Evolutionary conservation across 2,888 invertebrate genomes (phyloP).

Genomic region (Sturmia bella): DNA sequence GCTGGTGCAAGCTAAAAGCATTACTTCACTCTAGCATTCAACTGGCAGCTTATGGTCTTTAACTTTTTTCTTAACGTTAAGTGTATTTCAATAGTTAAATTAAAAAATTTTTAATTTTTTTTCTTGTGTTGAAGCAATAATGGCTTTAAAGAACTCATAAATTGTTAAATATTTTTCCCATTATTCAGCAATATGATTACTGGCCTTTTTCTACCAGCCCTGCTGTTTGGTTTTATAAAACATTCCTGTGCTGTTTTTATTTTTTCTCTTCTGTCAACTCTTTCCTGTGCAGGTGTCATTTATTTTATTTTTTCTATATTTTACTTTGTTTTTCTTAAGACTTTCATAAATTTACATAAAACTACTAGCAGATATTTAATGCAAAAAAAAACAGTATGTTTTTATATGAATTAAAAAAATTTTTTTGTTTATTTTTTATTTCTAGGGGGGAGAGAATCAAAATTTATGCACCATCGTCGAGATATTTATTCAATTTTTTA

Average conservation of each 20-base stretch:
- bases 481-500: too few species aligned
- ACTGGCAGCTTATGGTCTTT: too few species aligned
- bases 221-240: neutral
- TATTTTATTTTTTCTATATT: slow-evolving; percentile 28
- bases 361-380: slow-evolving; percentile 5
- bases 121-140: neutral
- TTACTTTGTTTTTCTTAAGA: slow-evolving; percentile 31
- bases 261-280: slow-evolving; percentile 7
- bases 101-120: too few species aligned
- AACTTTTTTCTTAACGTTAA: too few species aligned
- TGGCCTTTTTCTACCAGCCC: neutral
- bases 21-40: too few species aligned
- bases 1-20: too few species aligned
- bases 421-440: too few species aligned
- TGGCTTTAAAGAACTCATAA: neutral
- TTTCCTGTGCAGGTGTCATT: slow-evolving; percentile 35
- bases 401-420: neutral
- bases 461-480: too few species aligned
- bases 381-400: neutral
- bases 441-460: too few species aligned
- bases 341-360: slow-evolving; percentile 44
- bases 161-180: neutral
- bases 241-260: neutral
- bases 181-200: neutral
- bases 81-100: too few species aligned